Evolutionary conservation across 2,888 invertebrate species (phyloP), one percentile per base, ranked within the genome.

Genomic region (Agrochola macilenta): DNA sequence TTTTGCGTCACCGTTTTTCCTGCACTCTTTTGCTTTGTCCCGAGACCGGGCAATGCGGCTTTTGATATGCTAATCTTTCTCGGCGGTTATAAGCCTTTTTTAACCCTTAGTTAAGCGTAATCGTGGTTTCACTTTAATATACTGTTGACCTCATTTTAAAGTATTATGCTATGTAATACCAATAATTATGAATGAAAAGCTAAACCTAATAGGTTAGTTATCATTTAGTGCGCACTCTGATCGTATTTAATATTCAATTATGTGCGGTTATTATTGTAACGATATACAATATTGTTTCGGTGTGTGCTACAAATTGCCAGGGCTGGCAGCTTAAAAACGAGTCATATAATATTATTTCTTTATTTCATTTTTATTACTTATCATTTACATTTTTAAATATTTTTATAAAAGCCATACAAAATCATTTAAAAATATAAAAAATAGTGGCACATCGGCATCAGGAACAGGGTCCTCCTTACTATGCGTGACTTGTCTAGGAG

Each of bases 31-130:
- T 4, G 20, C 39, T 66, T 76, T 87, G 76, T 79, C 46, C 61
- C 43, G n/a, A 73, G 74, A 75, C 39, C 46, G 73, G 68, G 71
- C 78, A 74, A 63, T 64, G 77, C 35, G 79, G 82, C 79, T 83
- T 88, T 88, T 85, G 85, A 85, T 81, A 87, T 85, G 87, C 72
- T 85, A 88, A 88, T 88, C 82, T 77, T 66, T 54, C 78, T 75
- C 68, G 60, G 4, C 64, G 14, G 46, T 61, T 57, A 68, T 54
- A 75, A 70, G 14, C 57, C 39, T 70, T 73, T 63, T 66, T 69
- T 46, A 61, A 69, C 54, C 54, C 58, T 72, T 69, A 58, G 66
- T 63, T 61, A 39, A 49, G 20, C 17, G n/a, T 43, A 39, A 54
- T 68, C 43, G 46, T 46, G n/a, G 17, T 20, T 57, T 23, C 46